These are phyloP conservation scores for Troides oblongomaculatus DNA, from an alignment of 2,888 invertebrate species.

Conservation along the genomic window DNA sequence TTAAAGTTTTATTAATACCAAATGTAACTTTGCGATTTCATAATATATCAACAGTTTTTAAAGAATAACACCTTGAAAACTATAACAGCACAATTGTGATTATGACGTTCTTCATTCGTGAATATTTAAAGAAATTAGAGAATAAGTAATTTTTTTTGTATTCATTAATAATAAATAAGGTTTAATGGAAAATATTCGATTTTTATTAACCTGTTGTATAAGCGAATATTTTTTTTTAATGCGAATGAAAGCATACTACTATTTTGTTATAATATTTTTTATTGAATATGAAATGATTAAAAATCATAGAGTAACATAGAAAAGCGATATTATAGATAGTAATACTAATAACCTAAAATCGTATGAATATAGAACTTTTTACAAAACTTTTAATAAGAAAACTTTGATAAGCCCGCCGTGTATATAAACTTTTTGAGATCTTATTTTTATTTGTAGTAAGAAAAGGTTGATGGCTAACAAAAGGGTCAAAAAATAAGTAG, in stretches of 20 bases:
- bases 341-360: no score
- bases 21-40: constrained; percentile 1
- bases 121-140: constrained; percentile 65
- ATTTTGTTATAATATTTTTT: no score
- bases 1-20: not conserved
- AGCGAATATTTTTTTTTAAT: no score
- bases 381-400: constrained; percentile 15
- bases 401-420: constrained; percentile 3
- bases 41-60: constrained; percentile 55
- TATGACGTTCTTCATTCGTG: constrained; percentile 57
- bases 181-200: not conserved
- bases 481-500: no score
- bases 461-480: no score
- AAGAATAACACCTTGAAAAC: constrained; percentile 68
- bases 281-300: no score
- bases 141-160: constrained; percentile 61
- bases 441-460: not conserved
- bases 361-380: constrained; percentile 6
- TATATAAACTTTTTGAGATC: no score
- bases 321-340: no score
- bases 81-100: constrained; percentile 71
- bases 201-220: no score
- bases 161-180: constrained; percentile 30
- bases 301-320: no score
- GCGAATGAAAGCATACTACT: no score